These are phyloP conservation scores for Lucilia cuprina DNA, from an alignment of 1,140 invertebrate species.

Conservation along the genomic window DNA sequence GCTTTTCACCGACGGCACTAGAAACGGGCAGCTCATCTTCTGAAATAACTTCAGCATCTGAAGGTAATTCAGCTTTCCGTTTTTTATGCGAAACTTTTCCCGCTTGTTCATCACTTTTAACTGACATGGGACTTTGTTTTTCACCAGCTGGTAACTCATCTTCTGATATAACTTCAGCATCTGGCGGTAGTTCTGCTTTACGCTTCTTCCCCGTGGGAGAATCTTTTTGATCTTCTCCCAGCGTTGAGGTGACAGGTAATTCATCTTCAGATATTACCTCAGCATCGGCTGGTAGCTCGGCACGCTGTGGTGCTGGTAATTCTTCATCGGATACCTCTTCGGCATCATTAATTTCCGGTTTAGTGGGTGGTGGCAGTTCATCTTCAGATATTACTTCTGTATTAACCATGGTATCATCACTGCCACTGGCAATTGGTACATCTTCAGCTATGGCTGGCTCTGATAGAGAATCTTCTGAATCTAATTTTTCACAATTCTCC, in stretches of 20 bases:
- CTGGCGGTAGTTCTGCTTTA: constrained; percentile 73
- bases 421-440: constrained; percentile 39
- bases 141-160: constrained; percentile 72
- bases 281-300: constrained; percentile 79
- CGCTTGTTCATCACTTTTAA: neutral
- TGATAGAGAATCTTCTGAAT: constrained; percentile 50
- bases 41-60: neutral
- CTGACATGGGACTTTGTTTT: constrained; percentile 1
- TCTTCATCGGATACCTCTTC: constrained; percentile 79
- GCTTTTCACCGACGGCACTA: neutral
- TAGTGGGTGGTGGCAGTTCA: constrained; percentile 65
- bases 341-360: constrained; percentile 63
- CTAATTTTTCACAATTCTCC: constrained; percentile 44
- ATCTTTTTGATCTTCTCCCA: constrained; percentile 60
- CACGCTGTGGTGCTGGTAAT: constrained; percentile 75
- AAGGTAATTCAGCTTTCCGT: constrained; percentile 33
- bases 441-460: constrained; percentile 51
- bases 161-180: constrained; percentile 83
- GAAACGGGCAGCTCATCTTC: constrained; percentile 13
- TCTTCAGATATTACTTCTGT: constrained; percentile 76
- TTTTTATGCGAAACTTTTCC: constrained; percentile 44
- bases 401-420: constrained; percentile 66
- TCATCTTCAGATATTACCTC: constrained; percentile 85
- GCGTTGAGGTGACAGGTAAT: constrained; percentile 65
- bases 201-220: constrained; percentile 50